Conservation (phyloP, 2,113 vertebrate species). For the Heterocephalus glaber region DNA sequence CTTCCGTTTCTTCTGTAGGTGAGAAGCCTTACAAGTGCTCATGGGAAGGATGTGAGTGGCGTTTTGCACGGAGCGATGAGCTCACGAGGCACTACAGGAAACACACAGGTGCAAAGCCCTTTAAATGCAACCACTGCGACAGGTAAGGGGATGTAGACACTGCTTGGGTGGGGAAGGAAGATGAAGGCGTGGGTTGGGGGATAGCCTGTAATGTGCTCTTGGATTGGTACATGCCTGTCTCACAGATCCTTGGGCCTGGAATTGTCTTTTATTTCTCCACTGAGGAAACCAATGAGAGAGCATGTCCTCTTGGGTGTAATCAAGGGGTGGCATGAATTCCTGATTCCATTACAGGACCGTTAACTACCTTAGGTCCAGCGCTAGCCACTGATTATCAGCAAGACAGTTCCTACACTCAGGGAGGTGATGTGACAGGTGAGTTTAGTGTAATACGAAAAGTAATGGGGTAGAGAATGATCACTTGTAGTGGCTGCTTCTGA, state of each 20-base stretch:
- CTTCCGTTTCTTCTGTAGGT: conserved; percentile 85
- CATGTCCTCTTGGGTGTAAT: background rate
- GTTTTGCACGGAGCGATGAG: conserved; percentile 99
- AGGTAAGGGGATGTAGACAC: conserved; percentile 87
- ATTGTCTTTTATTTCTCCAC: background rate
- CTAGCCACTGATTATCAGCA: background rate
- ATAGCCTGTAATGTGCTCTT: background rate
- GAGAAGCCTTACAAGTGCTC: conserved; percentile 99
- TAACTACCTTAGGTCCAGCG: background rate
- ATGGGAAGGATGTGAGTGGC: conserved; percentile 99
- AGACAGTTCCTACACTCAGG: background rate
- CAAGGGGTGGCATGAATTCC: background rate
- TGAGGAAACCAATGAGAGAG: background rate
- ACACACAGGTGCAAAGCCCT: conserved; percentile 99
- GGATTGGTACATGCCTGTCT: background rate
- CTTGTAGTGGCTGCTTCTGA: background rate
- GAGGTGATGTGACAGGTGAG: background rate
- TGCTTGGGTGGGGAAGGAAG: background rate
- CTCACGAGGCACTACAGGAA: conserved; percentile 99
- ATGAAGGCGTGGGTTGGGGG: background rate
- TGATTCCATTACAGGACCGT: background rate
- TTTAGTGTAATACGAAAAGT: background rate
- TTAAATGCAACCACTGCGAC: conserved; percentile 99
- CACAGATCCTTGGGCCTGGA: background rate
- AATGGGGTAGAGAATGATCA: background rate